Evolutionary conservation across 2,797 vertebrate genomes (phyloP).

Genomic region (Valencia hispanica): DNA sequence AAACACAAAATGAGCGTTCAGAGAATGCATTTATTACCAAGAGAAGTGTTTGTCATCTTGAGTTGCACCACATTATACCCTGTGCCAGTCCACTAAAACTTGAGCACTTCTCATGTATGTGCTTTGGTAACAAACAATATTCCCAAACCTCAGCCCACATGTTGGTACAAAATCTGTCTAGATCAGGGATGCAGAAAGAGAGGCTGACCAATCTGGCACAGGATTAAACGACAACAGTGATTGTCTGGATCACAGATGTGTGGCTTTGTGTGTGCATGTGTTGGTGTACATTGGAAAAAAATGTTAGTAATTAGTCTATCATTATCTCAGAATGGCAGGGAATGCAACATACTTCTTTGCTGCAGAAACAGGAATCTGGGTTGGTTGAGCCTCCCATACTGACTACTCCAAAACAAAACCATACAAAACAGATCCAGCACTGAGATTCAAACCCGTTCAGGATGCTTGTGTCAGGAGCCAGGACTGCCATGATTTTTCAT

Average conservation of each 20-base stretch:
- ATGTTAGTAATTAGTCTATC: constrained; percentile 64
- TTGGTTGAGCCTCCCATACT: constrained; percentile 22
- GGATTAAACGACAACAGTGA: constrained; percentile 29
- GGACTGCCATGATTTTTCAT: constrained; percentile 26
- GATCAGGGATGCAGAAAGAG: constrained; percentile 17
- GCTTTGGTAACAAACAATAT: background rate
- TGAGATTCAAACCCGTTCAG: constrained; percentile 31
- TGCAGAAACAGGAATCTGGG: constrained; percentile 43
- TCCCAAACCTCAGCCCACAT: background rate
- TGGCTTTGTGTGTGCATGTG: constrained; percentile 30
- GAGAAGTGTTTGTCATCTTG: background rate
- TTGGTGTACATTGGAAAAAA: constrained; percentile 15
- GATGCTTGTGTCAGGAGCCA: constrained; percentile 35
- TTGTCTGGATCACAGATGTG: constrained; percentile 66
- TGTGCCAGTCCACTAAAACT: too few species aligned
- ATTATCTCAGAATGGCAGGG: constrained; percentile 53
- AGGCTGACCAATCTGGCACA: constrained; percentile 18
- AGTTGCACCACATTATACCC: too few species aligned
- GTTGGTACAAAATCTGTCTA: background rate
- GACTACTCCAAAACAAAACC: constrained; percentile 24
- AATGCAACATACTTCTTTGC: constrained; percentile 58
- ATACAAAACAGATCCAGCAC: constrained; percentile 18
- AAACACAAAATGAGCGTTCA: background rate
- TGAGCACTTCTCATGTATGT: background rate
- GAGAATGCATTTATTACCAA: background rate